phyloP scores from a whole-genome alignment of 1,140 invertebrate genomes.

The Leptinotarsa defecta region DNA sequence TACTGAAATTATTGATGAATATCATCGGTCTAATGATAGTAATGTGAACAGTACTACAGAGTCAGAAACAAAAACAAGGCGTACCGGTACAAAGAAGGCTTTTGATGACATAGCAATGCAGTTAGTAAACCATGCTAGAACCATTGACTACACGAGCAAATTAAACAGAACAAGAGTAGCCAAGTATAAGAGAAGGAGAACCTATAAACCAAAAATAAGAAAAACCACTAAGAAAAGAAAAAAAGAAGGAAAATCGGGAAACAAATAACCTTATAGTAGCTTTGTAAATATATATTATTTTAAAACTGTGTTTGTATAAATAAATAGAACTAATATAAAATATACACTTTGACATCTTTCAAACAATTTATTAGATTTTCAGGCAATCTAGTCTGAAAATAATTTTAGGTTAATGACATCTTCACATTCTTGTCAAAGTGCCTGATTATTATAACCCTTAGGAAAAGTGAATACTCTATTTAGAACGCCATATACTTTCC shows the following conservation, averaged over 20 bases:
- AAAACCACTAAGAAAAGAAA: conserved; percentile 30
- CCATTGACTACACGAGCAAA: conserved; percentile 42
- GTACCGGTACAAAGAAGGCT: conserved; percentile 33
- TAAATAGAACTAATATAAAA: too few relatives aligned
- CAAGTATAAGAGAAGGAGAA: conserved; percentile 39
- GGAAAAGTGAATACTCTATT: too few relatives aligned
- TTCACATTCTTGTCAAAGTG: too few relatives aligned
- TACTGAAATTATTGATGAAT: neutral
- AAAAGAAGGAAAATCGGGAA: neutral
- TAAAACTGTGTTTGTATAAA: too few relatives aligned
- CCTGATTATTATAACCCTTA: too few relatives aligned
- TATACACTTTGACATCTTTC: too few relatives aligned
- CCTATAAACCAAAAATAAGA: conserved; percentile 33
- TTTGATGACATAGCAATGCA: conserved; percentile 48
- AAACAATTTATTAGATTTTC: too few relatives aligned
- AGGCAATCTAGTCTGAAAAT: too few relatives aligned
- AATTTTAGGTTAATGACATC: too few relatives aligned
- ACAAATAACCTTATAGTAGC: neutral
- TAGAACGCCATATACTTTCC: too few relatives aligned
- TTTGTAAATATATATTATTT: neutral
- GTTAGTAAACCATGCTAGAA: conserved; percentile 51
- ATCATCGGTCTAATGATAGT: neutral
- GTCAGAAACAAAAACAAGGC: conserved; percentile 24
- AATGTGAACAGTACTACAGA: conserved; percentile 9
- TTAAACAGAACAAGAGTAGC: conserved; percentile 34